Evolutionary conservation across 1,140 invertebrate species (phyloP).

Genomic region (Apis laboriosa): DNA sequence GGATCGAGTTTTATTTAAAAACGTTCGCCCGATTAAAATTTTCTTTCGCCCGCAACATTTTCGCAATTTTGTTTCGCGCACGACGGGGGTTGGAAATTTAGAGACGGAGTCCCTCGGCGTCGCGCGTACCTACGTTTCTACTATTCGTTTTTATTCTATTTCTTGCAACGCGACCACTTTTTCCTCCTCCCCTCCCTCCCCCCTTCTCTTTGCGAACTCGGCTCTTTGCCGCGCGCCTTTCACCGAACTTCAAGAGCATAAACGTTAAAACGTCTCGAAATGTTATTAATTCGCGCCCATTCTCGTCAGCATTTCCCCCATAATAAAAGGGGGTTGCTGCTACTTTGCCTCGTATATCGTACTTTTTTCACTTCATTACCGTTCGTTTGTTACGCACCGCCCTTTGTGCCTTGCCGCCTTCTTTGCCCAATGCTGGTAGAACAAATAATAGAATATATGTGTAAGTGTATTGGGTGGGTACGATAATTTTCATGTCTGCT

Average conservation of each 20-base stretch:
- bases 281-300: constrained; percentile 24
- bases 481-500: too few species aligned
- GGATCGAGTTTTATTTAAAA: neutral
- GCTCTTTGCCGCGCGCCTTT: neutral
- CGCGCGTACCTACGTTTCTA: too few species aligned
- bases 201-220: too few species aligned
- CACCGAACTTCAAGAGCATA: neutral
- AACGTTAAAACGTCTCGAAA: constrained; percentile 30
- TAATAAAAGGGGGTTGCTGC: neutral
- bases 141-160: neutral
- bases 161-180: neutral
- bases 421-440: neutral
- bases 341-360: neutral
- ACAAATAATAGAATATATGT: neutral
- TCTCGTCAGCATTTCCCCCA: neutral
- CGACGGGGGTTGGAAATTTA: neutral
- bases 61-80: neutral
- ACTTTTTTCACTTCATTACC: constrained; percentile 5
- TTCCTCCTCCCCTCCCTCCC: too few species aligned
- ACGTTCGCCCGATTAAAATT: neutral
- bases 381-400: neutral
- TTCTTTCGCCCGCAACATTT: neutral
- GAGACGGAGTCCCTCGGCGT: neutral
- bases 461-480: neutral
- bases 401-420: neutral